Percentiles rank a stretch among this genome's conserved stretches.
These are phyloP conservation scores for Caenorhabditis wallacei DNA, from an alignment of 2,888 invertebrate genomes.

Conservation along the genomic window DNA sequence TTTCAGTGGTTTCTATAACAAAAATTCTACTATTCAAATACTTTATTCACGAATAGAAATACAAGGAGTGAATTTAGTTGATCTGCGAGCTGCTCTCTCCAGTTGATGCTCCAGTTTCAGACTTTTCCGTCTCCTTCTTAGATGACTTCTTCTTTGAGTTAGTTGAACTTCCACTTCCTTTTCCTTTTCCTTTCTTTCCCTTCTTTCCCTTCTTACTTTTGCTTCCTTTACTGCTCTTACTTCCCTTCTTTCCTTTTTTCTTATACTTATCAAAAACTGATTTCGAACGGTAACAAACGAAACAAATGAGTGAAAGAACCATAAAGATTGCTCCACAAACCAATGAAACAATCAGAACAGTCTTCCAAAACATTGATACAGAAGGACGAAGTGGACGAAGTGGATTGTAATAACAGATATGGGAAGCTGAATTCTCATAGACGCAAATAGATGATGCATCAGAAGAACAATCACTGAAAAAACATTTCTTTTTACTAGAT, in stretches of 20 bases:
- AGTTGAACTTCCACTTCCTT: constrained; percentile 6
- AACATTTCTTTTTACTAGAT: neutral
- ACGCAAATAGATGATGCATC: constrained; percentile 41
- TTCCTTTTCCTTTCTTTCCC: neutral
- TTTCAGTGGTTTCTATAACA: too few relatives aligned
- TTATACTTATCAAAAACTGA: constrained; percentile 56
- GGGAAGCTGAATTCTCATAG: constrained; percentile 20
- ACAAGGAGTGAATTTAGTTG: neutral
- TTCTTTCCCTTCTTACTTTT: constrained; percentile 41
- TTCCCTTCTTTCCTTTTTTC: constrained; percentile 5
- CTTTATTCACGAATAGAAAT: constrained; percentile 11
- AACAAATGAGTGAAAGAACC: constrained; percentile 34
- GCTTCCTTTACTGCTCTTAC: constrained; percentile 29
- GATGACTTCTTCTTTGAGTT: constrained; percentile 36
- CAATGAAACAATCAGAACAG: constrained; percentile 41
- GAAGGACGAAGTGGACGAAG: constrained; percentile 21
- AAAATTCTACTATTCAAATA: too few relatives aligned
- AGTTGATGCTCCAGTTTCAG: constrained; percentile 7
- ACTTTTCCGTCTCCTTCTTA: constrained; percentile 27
- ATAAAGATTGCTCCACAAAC: constrained; percentile 37
- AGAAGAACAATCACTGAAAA: constrained; percentile 29
- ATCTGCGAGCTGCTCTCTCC: constrained; percentile 21
- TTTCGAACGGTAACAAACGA: constrained; percentile 60
- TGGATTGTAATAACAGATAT: constrained; percentile 52
- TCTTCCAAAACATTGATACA: constrained; percentile 33